phyloP scores from a whole-genome alignment of 2,888 invertebrate species.

The Drepana falcataria region DNA sequence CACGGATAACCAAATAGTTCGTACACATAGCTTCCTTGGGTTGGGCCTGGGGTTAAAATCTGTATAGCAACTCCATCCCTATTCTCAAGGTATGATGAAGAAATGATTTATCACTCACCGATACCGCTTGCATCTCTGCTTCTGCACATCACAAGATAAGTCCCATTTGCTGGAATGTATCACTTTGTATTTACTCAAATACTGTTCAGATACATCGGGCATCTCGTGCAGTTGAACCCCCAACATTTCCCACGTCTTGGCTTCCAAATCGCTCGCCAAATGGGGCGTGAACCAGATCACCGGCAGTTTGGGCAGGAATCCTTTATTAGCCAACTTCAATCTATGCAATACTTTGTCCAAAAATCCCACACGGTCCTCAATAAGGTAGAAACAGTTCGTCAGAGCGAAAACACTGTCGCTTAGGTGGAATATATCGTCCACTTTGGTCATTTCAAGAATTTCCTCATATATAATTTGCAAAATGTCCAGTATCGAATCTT shows the following conservation, averaged over 20 bases:
- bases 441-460: slow-evolving; percentile 83
- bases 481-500: slow-evolving; percentile 83
- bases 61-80: too few relatives aligned
- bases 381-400: slow-evolving; percentile 81
- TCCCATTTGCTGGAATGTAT: slow-evolving; percentile 90
- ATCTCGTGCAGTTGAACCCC: slow-evolving; percentile 87
- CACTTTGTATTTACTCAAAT: slow-evolving; percentile 84
- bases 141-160: slow-evolving; percentile 80
- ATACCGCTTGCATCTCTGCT: slow-evolving; percentile 45
- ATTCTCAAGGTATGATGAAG: not conserved
- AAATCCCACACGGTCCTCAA: slow-evolving; percentile 86
- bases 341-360: slow-evolving; percentile 80
- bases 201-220: slow-evolving; percentile 81
- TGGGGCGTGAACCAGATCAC: slow-evolving; percentile 85
- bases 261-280: slow-evolving; percentile 66
- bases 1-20: too few relatives aligned
- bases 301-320: slow-evolving; percentile 74
- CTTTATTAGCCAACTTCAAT: slow-evolving; percentile 78
- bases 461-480: slow-evolving; percentile 85
- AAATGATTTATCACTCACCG: slow-evolving; percentile 27
- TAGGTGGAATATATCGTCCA: slow-evolving; percentile 87
- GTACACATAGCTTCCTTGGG: too few relatives aligned
- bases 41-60: too few relatives aligned
- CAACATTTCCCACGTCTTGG: slow-evolving; percentile 59
- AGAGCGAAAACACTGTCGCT: slow-evolving; percentile 87